Percentiles rank a stretch among this genome's conserved stretches.
Conservation (phyloP, 2,113 vertebrate species). For the Elephantulus edwardii region DNA sequence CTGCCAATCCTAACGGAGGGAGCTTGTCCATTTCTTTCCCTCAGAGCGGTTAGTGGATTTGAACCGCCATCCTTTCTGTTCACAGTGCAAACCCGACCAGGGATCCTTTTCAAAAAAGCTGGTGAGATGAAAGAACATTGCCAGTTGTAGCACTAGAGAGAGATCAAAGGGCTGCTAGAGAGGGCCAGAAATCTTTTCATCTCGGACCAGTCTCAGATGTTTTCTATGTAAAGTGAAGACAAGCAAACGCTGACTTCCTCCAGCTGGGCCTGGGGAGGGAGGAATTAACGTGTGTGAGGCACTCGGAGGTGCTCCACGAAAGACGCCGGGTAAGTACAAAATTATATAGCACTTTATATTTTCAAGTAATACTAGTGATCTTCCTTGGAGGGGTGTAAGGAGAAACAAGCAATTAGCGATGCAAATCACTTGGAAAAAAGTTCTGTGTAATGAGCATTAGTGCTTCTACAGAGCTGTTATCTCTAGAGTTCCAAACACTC, state of each 20-base stretch:
- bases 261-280: conserved; percentile 8
- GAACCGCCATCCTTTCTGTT: too few species aligned
- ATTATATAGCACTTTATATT: conserved; percentile 70
- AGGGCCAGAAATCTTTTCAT: not conserved
- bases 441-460: conserved; percentile 42
- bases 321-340: conserved; percentile 48
- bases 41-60: too few species aligned
- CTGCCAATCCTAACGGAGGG: too few species aligned
- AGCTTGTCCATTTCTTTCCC: too few species aligned
- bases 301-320: conserved; percentile 40
- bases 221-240: not conserved
- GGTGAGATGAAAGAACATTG: not conserved
- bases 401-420: conserved; percentile 71
- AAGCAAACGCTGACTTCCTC: conserved; percentile 9
- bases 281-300: conserved; percentile 27
- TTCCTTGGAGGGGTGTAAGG: conserved; percentile 53
- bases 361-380: conserved; percentile 70
- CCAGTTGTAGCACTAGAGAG: not conserved
- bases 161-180: fast-evolving
- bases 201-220: not conserved
- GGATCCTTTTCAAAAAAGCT: not conserved
- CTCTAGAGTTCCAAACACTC: not conserved
- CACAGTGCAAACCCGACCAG: too few species aligned
- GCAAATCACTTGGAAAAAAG: conserved; percentile 56
- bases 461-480: not conserved